Base-by-base conservation (phyloP, 1,140 invertebrate genomes). In the Cyrtorhinus lividipennis region DNA sequence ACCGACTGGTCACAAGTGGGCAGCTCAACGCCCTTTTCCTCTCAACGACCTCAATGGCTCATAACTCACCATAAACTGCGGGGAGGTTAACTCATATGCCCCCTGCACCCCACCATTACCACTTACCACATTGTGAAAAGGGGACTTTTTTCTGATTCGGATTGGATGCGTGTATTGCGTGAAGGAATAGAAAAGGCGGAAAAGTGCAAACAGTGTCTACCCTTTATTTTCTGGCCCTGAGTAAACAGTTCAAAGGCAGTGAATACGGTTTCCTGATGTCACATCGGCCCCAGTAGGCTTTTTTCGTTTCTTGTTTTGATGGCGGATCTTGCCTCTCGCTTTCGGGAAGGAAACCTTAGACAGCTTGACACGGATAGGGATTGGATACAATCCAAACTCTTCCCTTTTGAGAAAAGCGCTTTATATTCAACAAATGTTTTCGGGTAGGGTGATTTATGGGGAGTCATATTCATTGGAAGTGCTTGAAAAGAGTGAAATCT, bases 341-440 rank as follows among this genome's bases (percentile, higher is more conserved):
- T 22, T 53, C 20, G 48, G 48, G 48, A 53, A 53, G 48, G 48
- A 53, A 53, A 53, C 48, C 48, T 53, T 53, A 53, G 48, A 53
- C 48, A 53, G 48, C 48, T 22, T 53, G 20, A 53, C 20, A 53
- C 48, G 20, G 20, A 22, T 15, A 53, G 48, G 48, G 20, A 53
- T 22, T 53, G 48, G 48, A 53, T 53, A 53, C 48, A 53, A 53
- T 53, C 48, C 48, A 53, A 22, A 22, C 8, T 38, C 30, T 8
- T 15, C 30, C 5, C 5, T 5, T 38, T 38, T 5, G 5, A 15
- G 30, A 38, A 38, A 15, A 53, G 48, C 5, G 48, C 8, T 8
- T 53, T 53, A 53, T 53, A 53, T 53, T 53, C 48, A 53, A 53
- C 48, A 53, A 53, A 53, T 53, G 48, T 53, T 53, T 44, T 44